These are phyloP conservation scores for Maconellicoccus hirsutus DNA, from an alignment of 1,140 invertebrate species.

Conservation along the genomic window DNA sequence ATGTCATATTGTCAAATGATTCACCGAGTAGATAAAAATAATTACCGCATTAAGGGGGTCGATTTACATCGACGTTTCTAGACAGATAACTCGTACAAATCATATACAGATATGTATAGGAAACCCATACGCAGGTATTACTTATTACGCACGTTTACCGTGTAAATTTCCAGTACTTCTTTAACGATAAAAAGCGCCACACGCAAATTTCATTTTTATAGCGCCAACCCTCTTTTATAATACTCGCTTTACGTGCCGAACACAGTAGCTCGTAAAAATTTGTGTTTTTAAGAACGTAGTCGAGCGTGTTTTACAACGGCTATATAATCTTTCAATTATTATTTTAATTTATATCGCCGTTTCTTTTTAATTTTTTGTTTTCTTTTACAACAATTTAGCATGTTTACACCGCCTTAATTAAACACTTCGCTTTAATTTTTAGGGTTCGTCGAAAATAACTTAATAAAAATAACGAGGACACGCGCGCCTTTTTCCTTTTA, in stretches of 20 bases:
- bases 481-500: no score
- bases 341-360: constrained; percentile 5
- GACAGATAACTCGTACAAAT: no score
- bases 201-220: constrained; percentile 5
- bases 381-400: neutral
- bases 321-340: constrained; percentile 5
- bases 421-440: constrained; percentile 5
- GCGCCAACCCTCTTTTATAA: neutral
- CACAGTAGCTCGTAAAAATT: neutral
- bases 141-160: no score
- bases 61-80: no score
- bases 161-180: no score
- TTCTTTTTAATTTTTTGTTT: neutral
- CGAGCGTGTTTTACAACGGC: constrained; percentile 1
- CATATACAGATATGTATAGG: no score
- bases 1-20: no score
- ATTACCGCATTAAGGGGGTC: no score
- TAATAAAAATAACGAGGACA: no score
- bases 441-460: neutral
- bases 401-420: constrained; percentile 8
- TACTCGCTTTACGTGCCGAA: neutral
- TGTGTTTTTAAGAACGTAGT: constrained; percentile 4
- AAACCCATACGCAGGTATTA: no score
- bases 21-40: no score
- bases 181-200: neutral